Percentiles rank a stretch among this genome's conserved stretches.
Conservation (phyloP, 2,797 vertebrate genomes). For the Pogoniulus pusillus region DNA sequence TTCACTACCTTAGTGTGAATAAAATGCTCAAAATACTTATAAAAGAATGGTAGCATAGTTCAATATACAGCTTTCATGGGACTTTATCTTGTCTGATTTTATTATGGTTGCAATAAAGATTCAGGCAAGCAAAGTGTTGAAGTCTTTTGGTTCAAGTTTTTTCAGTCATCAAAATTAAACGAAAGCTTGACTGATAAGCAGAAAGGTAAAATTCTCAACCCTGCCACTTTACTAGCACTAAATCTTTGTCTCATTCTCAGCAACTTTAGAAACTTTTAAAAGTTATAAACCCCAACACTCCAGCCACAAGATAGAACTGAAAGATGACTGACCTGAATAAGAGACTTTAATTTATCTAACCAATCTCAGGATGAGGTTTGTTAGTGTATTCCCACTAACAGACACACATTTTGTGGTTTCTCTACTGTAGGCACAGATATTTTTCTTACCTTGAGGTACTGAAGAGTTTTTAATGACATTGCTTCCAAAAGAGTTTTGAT, state of each 20-base stretch:
- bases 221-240: background rate
- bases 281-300: background rate
- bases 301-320: background rate
- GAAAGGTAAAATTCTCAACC: background rate
- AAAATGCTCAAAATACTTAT: background rate
- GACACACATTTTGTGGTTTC: background rate
- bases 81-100: background rate
- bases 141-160: background rate
- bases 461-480: background rate
- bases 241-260: background rate
- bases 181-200: background rate
- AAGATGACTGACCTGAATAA: background rate
- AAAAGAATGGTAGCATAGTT: background rate
- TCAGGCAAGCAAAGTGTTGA: background rate
- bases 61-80: background rate
- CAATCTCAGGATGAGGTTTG: background rate
- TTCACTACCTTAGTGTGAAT: background rate
- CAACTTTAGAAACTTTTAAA: background rate
- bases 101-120: background rate
- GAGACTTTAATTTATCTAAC: background rate
- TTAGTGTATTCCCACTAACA: background rate
- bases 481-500: background rate
- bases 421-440: background rate
- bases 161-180: background rate
- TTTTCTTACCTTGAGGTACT: background rate